Percentiles rank a stretch among this genome's conserved stretches.
These are phyloP conservation scores for Nycticebus coucang DNA, from an alignment of 2,113 vertebrate genomes.

Conservation along the genomic window DNA sequence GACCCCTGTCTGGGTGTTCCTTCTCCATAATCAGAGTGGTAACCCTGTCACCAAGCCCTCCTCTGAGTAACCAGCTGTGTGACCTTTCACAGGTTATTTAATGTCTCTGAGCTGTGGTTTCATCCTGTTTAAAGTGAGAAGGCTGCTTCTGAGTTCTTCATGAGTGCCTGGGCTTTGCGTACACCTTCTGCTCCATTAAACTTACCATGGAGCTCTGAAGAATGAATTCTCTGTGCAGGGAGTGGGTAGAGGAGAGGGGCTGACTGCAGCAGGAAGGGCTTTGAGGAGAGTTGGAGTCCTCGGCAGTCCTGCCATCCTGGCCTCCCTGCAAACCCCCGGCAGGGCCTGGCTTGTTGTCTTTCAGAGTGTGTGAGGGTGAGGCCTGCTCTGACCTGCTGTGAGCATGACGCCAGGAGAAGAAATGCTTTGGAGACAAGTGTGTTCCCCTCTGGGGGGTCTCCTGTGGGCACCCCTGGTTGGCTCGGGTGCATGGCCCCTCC, in stretches of 20 bases:
- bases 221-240: background rate
- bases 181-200: background rate
- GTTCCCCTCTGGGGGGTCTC: background rate
- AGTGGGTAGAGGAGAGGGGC: background rate
- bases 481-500: rapidly evolving
- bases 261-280: background rate
- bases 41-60: background rate
- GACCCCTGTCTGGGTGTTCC: background rate
- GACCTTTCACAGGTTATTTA: background rate
- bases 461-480: background rate
- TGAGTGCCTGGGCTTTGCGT: background rate
- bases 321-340: rapidly evolving
- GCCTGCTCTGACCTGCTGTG: background rate
- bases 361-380: rapidly evolving
- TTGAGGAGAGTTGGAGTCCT: background rate
- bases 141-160: background rate
- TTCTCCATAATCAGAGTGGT: too few species aligned
- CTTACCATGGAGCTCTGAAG: background rate
- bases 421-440: background rate
- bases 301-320: background rate
- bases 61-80: background rate
- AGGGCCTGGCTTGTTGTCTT: background rate
- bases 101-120: background rate
- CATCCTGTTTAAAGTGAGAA: background rate
- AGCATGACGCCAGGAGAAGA: background rate